Percentiles rank a stretch among this genome's conserved stretches.
phyloP scores from a whole-genome alignment of 2,888 invertebrate genomes.

The Drosophila mulleri region DNA sequence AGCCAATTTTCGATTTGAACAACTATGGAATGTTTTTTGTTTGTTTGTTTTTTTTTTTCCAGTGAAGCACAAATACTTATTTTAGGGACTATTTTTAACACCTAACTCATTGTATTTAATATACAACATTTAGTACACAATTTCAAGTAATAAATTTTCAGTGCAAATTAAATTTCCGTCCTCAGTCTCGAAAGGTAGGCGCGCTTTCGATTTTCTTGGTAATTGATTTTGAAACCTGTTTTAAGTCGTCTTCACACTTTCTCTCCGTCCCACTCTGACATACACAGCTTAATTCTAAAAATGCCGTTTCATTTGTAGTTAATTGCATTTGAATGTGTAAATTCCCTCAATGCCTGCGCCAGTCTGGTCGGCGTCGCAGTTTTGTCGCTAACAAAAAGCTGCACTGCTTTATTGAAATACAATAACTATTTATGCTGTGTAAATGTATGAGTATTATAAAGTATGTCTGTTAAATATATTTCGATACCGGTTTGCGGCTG shows the following conservation, averaged over 20 bases:
- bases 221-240: conserved; percentile 27
- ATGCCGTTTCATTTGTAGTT: conserved; percentile 24
- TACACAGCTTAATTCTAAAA: conserved; percentile 18
- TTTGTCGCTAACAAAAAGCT: conserved; percentile 10
- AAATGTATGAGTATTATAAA: too few relatives aligned
- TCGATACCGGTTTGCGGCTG: conserved; percentile 38
- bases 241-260: background rate
- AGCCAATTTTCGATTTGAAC: background rate
- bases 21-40: background rate
- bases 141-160: background rate
- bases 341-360: conserved; percentile 8
- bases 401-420: conserved; percentile 25
- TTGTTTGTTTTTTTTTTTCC: background rate
- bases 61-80: conserved; percentile 18
- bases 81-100: conserved; percentile 4
- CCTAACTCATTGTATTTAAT: conserved; percentile 5
- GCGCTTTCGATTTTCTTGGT: conserved; percentile 11
- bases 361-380: conserved; percentile 1
- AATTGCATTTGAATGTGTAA: conserved; percentile 17
- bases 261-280: background rate
- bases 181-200: background rate
- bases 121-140: background rate
- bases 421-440: conserved; percentile 17
- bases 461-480: conserved; percentile 20
- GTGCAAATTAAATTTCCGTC: conserved; percentile 1